Percentiles rank a stretch among this genome's conserved stretches.
Conservation (phyloP, 2,888 invertebrate species). For the Microchrysa polita region DNA sequence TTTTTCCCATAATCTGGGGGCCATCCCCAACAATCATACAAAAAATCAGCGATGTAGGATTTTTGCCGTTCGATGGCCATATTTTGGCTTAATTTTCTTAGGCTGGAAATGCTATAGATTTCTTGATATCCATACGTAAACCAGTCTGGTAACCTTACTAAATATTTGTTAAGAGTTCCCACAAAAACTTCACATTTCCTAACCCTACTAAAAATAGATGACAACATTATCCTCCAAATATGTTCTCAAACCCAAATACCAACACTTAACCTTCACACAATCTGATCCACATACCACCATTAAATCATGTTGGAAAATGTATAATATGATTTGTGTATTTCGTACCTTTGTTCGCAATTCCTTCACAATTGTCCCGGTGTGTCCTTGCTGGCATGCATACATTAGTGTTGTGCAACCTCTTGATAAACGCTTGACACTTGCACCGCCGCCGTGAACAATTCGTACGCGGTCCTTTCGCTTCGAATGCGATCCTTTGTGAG, state of each 20-base stretch:
- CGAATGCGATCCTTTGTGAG: conserved; percentile 43
- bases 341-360: conserved; percentile 81
- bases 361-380: conserved; percentile 78
- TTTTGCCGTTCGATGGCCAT: too few relatives aligned
- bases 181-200: too few relatives aligned
- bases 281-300: neutral
- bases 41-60: too few relatives aligned
- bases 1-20: too few relatives aligned
- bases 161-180: too few relatives aligned
- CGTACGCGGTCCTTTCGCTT: conserved; percentile 29
- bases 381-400: conserved; percentile 91
- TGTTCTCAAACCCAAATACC: neutral
- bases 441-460: neutral
- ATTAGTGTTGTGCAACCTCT: conserved; percentile 86
- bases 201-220: too few relatives aligned
- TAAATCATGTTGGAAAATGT: neutral
- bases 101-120: too few relatives aligned
- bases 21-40: too few relatives aligned
- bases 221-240: too few relatives aligned
- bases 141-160: too few relatives aligned
- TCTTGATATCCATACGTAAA: too few relatives aligned
- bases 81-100: too few relatives aligned
- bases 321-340: conserved; percentile 27
- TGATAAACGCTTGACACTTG: conserved; percentile 64
- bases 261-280: neutral